These are phyloP conservation scores for Formica aserva DNA, from an alignment of 2,888 invertebrate genomes.

Conservation along the genomic window DNA sequence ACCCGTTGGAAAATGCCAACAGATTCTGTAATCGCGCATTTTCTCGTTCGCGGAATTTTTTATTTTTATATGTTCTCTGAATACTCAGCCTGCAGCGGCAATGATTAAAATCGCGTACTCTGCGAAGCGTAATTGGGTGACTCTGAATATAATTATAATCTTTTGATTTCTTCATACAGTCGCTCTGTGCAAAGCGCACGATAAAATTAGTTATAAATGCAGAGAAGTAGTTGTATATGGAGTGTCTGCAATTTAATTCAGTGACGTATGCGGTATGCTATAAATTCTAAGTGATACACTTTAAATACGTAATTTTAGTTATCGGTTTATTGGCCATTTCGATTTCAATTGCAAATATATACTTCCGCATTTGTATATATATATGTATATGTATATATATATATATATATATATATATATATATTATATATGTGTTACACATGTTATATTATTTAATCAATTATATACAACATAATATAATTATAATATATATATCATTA, in stretches of 20 bases:
- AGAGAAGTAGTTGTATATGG: background rate
- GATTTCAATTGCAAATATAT: slow-evolving; percentile 36
- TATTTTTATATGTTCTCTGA: slow-evolving; percentile 6
- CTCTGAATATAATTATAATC: slow-evolving; percentile 30
- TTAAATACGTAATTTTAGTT: slow-evolving; percentile 45
- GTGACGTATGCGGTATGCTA: slow-evolving; percentile 14
- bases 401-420: background rate
- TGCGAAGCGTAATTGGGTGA: slow-evolving; percentile 21
- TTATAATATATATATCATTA: slow-evolving; percentile 5
- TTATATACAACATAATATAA: slow-evolving; percentile 7
- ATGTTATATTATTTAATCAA: slow-evolving; percentile 26
- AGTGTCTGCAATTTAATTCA: slow-evolving; percentile 37
- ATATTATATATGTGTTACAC: background rate
- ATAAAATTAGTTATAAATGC: slow-evolving; percentile 42
- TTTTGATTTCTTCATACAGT: slow-evolving; percentile 31
- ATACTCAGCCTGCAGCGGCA: background rate
- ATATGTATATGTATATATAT: no score
- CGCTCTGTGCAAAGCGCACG: background rate
- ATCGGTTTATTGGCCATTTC: slow-evolving; percentile 40
- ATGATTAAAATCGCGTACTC: slow-evolving; percentile 35
- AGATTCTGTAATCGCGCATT: slow-evolving; percentile 59
- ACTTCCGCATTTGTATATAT: slow-evolving; percentile 24
- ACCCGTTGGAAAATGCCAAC: slow-evolving; percentile 70
- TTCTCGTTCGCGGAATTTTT: slow-evolving; percentile 55
- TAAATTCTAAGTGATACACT: slow-evolving; percentile 35